Base-by-base conservation (phyloP, 2,888 invertebrate genomes). In the Rhynchonema sp. region DNA sequence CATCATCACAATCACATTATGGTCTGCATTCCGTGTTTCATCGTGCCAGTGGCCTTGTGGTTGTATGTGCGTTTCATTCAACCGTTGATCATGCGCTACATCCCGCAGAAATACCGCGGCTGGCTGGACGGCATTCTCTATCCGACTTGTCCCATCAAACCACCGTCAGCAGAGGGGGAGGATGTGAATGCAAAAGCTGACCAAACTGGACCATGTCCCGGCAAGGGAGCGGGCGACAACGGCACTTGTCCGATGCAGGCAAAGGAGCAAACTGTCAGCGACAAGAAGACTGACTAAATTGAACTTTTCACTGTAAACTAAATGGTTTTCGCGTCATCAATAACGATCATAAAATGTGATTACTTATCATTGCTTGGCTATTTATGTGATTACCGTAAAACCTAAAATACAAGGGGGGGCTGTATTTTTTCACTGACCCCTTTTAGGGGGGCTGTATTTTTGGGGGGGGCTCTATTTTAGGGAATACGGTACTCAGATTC, bases 21-120 rank as follows among this genome's bases (percentile, higher is more conserved):
- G 70, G 70, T 70, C 30, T 70, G 70, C 60, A 60, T 70, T 13
- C 70, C 70, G 26, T 70, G 70, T 60, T 66, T 70, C 58, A 65
- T 70, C 49, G 60, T 70, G 25, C 70, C 70, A 6, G 63, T 68
- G 28, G 61, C 67, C 55, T 62, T 69, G 62, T 66, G 65, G 38
- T 66, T 70, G 61, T 70, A 70, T 59, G 61, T 70, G 58, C 66
- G 66, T 49, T 70, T 70, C 62, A 67, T 70, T 55, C 69, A 69
- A 63, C 70, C 70, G 29, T 64, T 68, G 53, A 64, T 70, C 30
- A 62, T 46, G 60, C 64, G 64, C 56, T 55, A 64, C n/a, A 54
- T 65, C 17, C 66, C 66, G 1, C 63, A 66, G 49, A 17, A 64
- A n/a, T 65, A 64, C 64, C 63, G 49, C 13, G 49, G 25, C 38